Conservation (phyloP, 2,113 vertebrate species). For the Sander lucioperca region DNA sequence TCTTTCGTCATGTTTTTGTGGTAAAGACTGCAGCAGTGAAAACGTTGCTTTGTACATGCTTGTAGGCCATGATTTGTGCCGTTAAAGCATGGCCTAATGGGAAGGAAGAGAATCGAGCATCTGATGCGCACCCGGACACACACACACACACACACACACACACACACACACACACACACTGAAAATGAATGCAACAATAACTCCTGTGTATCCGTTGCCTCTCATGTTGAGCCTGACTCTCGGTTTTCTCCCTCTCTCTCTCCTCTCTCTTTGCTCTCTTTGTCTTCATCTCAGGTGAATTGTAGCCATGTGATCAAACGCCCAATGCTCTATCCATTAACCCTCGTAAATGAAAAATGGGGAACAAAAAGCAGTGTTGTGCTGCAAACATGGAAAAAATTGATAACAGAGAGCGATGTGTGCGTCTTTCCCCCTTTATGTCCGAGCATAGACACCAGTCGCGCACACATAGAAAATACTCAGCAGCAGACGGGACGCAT, state of each 20-base stretch:
- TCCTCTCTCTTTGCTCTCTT: constrained; percentile 85
- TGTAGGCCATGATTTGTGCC: constrained; percentile 31
- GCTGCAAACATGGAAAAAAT: constrained; percentile 83
- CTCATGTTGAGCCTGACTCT: constrained; percentile 76
- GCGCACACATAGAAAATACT: constrained; percentile 73
- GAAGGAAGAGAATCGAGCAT: constrained; percentile 57
- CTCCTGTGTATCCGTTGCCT: constrained; percentile 80
- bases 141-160: constrained; percentile 45
- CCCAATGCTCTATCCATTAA: constrained; percentile 86
- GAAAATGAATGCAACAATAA: constrained; percentile 81
- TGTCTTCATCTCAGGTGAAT: constrained; percentile 89
- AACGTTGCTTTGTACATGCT: constrained; percentile 1
- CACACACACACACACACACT: constrained; percentile 25
- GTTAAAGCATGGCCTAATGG: constrained; percentile 51
- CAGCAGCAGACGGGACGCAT: constrained; percentile 66
- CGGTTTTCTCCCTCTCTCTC: constrained; percentile 76
- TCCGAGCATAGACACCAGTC: constrained; percentile 73
- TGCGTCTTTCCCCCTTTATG: constrained; percentile 81
- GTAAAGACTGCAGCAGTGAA: neutral
- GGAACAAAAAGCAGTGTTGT: constrained; percentile 90
- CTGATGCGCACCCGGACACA: constrained; percentile 49
- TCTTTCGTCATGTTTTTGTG: neutral
- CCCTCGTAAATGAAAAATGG: constrained; percentile 87
- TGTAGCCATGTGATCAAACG: constrained; percentile 89
- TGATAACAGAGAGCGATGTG: constrained; percentile 86